These are phyloP conservation scores for Nineta flava DNA, from an alignment of 2,888 invertebrate genomes.

Conservation along the genomic window DNA sequence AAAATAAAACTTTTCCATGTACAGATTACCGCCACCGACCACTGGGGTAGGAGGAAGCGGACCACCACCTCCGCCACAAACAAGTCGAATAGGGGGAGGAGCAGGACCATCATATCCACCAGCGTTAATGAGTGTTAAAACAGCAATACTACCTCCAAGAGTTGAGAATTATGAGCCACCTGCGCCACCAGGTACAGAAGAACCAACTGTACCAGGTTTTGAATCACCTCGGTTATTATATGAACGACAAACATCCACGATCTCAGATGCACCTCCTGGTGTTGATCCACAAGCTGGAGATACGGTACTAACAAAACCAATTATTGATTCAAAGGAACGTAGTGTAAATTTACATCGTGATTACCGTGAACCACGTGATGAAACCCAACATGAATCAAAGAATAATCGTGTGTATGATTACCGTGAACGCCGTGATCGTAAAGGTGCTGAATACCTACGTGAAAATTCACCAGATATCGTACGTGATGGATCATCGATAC, in stretches of 20 bases:
- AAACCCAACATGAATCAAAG: not conserved
- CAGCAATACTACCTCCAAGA: conserved; percentile 14
- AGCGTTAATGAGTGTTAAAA: conserved; percentile 10
- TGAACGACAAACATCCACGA: conserved; percentile 18
- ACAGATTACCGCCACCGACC: not conserved
- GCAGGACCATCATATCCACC: conserved; percentile 8
- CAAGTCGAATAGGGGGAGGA: not conserved
- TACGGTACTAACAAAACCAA: conserved; percentile 5
- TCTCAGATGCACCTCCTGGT: conserved; percentile 13
- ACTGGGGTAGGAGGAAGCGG: not conserved
- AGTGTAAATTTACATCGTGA: conserved; percentile 6
- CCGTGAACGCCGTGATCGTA: not conserved
- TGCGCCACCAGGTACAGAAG: conserved; percentile 43
- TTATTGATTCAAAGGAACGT: not conserved
- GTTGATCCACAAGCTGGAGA: conserved; percentile 13
- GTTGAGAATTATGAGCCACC: conserved; percentile 22
- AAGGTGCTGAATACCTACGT: not conserved
- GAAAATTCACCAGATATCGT: not conserved
- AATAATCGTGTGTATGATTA: conserved; percentile 10
- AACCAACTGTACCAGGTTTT: conserved; percentile 44
- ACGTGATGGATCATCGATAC: too few relatives aligned
- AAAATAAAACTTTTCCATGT: not conserved
- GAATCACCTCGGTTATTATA: conserved; percentile 34
- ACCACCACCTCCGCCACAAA: not conserved
- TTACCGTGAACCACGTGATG: conserved; percentile 4